Evolutionary conservation across 2,113 vertebrate genomes (phyloP).

Genomic region (Colinus virginianus): DNA sequence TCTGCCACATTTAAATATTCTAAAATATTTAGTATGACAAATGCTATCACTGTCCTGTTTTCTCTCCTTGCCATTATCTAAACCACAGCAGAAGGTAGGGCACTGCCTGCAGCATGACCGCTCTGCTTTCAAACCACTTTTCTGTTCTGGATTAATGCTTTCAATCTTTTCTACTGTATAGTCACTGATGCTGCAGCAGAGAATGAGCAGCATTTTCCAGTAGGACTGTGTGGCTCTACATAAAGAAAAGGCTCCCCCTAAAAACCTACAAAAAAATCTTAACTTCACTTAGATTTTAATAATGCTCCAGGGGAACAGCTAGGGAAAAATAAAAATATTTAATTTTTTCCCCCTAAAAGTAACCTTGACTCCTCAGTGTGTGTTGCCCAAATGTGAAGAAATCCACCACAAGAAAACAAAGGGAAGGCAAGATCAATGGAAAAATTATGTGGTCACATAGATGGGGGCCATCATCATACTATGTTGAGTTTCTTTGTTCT

Average conservation of each 20-base stretch:
- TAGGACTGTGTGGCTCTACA: neutral
- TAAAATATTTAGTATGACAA: conserved; percentile 47
- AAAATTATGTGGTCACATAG: neutral
- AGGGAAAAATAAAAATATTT: neutral
- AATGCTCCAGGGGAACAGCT: neutral
- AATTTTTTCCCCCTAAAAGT: neutral
- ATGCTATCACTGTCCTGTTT: conserved; percentile 25
- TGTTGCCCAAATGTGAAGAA: neutral
- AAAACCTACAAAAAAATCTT: neutral
- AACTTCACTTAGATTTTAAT: neutral
- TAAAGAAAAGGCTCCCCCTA: neutral
- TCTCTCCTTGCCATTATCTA: conserved; percentile 20
- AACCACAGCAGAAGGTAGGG: conserved; percentile 64
- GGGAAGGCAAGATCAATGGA: neutral
- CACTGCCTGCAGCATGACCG: conserved; percentile 59
- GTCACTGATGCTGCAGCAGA: neutral
- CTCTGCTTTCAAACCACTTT: conserved; percentile 51
- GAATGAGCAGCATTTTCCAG: neutral
- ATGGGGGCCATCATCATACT: neutral
- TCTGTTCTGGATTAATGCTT: conserved; percentile 59
- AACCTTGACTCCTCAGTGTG: neutral
- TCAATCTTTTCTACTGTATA: conserved; percentile 37
- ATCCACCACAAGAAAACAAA: neutral
- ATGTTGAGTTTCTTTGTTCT: conserved; percentile 12
- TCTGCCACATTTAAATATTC: conserved; percentile 12